phyloP scores from a whole-genome alignment of 2,888 invertebrate genomes.

The Arctia plantaginis region DNA sequence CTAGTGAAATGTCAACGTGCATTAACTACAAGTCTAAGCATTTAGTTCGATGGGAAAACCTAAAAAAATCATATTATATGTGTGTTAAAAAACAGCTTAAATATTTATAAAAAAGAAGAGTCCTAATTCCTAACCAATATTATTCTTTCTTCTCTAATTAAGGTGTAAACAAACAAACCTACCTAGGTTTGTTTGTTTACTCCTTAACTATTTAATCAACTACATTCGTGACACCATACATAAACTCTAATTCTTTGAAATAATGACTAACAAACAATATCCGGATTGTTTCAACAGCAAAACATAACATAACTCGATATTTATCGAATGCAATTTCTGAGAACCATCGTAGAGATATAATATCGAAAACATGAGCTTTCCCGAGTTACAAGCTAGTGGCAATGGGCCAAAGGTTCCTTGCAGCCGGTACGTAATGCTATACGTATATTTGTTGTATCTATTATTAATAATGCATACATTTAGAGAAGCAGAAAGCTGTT shows the following conservation, averaged over 20 bases:
- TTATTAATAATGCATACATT: conserved; percentile 62
- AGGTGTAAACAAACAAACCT: no score
- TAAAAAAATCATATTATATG: no score
- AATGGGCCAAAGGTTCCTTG: conserved; percentile 66
- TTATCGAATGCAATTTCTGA: conserved; percentile 53
- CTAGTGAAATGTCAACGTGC: no score
- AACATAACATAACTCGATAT: conserved; percentile 35
- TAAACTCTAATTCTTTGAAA: conserved; percentile 16
- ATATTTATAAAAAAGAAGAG: no score
- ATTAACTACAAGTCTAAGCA: no score
- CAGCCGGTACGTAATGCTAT: conserved; percentile 57
- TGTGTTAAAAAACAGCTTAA: no score
- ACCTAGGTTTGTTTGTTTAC: no score
- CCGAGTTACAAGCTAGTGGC: conserved; percentile 74
- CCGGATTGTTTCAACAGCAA: neutral
- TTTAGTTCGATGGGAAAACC: no score
- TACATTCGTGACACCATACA: no score
- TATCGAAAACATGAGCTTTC: conserved; percentile 62
- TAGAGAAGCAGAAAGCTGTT: conserved; percentile 1
- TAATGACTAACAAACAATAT: neutral
- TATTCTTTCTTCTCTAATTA: no score
- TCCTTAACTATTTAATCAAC: no score
- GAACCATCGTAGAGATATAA: conserved; percentile 40
- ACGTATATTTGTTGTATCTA: conserved; percentile 53
- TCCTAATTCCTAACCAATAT: no score